Evolutionary conservation across 2,888 invertebrate genomes (phyloP).

Genomic region (Drosophila phalerata): DNA sequence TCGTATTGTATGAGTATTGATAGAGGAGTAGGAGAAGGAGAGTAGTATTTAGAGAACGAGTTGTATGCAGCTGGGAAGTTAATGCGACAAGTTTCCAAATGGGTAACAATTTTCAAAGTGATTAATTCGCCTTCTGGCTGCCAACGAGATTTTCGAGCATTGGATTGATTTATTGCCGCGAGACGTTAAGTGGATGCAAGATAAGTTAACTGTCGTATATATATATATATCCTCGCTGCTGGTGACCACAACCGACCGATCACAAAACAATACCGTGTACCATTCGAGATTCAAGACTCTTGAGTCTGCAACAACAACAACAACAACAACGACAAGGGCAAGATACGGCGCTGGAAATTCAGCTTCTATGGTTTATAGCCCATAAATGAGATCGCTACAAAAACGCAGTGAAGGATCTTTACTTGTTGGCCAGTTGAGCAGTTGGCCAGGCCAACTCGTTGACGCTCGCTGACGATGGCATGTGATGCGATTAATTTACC

Average conservation of each 20-base stretch:
- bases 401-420: constrained; percentile 63
- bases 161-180: constrained; percentile 82
- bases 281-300: constrained; percentile 19
- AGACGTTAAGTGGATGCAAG: constrained; percentile 83
- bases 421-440: constrained; percentile 29
- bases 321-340: constrained; percentile 23
- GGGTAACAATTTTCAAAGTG: constrained; percentile 81
- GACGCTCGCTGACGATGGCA: constrained; percentile 27
- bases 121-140: constrained; percentile 81
- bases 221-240: constrained; percentile 71
- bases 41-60: constrained; percentile 36
- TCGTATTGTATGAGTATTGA: constrained; percentile 3
- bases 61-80: constrained; percentile 68
- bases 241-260: constrained; percentile 66
- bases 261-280: constrained; percentile 57
- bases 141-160: constrained; percentile 78
- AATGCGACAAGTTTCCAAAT: constrained; percentile 81
- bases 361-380: constrained; percentile 71
- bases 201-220: constrained; percentile 79
- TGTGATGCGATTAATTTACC: constrained; percentile 74
- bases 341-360: constrained; percentile 26
- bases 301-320: constrained; percentile 18
- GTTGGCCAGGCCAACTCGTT: constrained; percentile 12
- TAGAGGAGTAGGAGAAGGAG: neutral
- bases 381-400: constrained; percentile 78